Conservation (phyloP, 2,888 invertebrate species). For the Eledona agricola region DNA sequence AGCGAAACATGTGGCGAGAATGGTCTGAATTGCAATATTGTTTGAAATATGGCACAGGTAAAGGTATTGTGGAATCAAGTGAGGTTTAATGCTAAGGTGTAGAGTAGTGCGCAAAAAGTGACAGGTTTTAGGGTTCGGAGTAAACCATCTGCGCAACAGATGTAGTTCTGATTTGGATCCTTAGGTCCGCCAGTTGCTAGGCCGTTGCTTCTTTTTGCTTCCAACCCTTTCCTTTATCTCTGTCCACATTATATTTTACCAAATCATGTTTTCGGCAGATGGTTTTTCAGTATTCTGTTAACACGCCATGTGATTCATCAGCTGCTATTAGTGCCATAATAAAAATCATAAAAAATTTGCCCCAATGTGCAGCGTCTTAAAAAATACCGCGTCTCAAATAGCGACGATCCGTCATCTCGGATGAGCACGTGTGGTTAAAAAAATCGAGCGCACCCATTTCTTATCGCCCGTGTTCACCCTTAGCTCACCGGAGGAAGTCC, state of each 20-base stretch:
- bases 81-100: slow-evolving; percentile 42
- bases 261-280: slow-evolving; percentile 60
- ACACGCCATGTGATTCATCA: slow-evolving; percentile 60
- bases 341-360: slow-evolving; percentile 33
- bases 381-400: slow-evolving; percentile 36
- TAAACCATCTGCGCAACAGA: slow-evolving; percentile 61
- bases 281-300: slow-evolving; percentile 55
- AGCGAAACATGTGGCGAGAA: slow-evolving; percentile 21
- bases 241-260: slow-evolving; percentile 57
- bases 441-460: slow-evolving; percentile 29
- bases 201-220: slow-evolving; percentile 58
- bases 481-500: slow-evolving; percentile 34
- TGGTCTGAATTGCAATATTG: slow-evolving; percentile 29
- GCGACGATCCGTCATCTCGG: slow-evolving; percentile 28
- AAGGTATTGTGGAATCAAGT: slow-evolving; percentile 44
- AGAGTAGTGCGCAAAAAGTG: slow-evolving; percentile 41
- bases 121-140: slow-evolving; percentile 40
- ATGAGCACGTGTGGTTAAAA: slow-evolving; percentile 40
- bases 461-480: slow-evolving; percentile 22
- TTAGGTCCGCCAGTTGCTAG: slow-evolving; percentile 57
- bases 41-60: slow-evolving; percentile 36
- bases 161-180: slow-evolving; percentile 60
- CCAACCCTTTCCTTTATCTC: slow-evolving; percentile 58
- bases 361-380: slow-evolving; percentile 21
- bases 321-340: slow-evolving; percentile 57